Conservation (phyloP, 1,140 invertebrate genomes). For the Oncopodura yosiiana region DNA sequence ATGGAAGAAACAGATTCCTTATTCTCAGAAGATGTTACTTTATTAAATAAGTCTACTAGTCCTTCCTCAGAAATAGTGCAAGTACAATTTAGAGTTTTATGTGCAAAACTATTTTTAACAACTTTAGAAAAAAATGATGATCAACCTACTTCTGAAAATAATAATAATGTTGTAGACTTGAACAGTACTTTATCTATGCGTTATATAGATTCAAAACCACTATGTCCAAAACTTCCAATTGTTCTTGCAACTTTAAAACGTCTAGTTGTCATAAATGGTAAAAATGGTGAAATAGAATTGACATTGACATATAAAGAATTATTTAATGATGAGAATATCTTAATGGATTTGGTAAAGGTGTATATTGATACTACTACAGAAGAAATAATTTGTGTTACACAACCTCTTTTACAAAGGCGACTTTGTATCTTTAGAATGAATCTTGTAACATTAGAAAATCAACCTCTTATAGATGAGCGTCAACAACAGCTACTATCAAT, state of each 20-base stretch:
- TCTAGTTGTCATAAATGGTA: conserved; percentile 14
- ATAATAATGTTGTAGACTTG: neutral
- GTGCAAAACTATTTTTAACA: too few relatives aligned
- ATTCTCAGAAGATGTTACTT: too few relatives aligned
- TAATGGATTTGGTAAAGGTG: conserved; percentile 59
- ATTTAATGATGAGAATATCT: neutral
- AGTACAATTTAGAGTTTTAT: too few relatives aligned
- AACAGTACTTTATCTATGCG: too few relatives aligned
- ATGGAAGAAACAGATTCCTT: too few relatives aligned
- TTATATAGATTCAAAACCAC: too few relatives aligned
- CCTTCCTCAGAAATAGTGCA: too few relatives aligned
- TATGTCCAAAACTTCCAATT: conserved; percentile 17
- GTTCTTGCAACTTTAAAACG: conserved; percentile 15
- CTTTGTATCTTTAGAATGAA: conserved; percentile 7
- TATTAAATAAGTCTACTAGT: too few relatives aligned
- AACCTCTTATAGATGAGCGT: neutral
- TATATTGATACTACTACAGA: neutral
- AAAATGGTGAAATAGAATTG: conserved; percentile 18
- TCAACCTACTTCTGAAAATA: neutral
- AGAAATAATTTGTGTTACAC: conserved; percentile 3
- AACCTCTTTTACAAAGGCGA: conserved; percentile 15
- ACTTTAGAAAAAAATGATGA: too few relatives aligned
- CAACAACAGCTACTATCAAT: neutral
- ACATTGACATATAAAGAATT: conserved; percentile 11
- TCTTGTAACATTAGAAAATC: neutral